phyloP scores from a whole-genome alignment of 2,797 vertebrate genomes.

The Peromyscus nudipes region DNA sequence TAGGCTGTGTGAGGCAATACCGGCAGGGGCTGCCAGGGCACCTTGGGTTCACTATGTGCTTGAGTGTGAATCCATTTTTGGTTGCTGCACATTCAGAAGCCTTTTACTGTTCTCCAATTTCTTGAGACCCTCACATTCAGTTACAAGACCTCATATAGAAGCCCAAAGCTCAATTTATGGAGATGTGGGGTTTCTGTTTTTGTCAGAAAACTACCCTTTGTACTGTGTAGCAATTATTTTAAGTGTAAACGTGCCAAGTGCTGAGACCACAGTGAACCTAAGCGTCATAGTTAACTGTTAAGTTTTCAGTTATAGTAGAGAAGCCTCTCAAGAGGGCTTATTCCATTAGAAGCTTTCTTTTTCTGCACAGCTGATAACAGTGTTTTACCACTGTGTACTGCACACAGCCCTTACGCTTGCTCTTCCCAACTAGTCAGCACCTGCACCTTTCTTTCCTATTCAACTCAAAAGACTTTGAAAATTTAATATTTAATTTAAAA shows the following conservation, averaged over 20 bases:
- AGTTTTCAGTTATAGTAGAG: conserved; percentile 35
- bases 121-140: neutral
- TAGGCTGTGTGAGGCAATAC: neutral
- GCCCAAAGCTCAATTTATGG: neutral
- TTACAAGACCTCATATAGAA: neutral
- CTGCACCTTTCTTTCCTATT: neutral
- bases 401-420: neutral
- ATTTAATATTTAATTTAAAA: neutral
- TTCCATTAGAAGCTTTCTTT: neutral
- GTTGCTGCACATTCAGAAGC: neutral
- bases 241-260: neutral
- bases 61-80: neutral
- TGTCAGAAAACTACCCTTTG: neutral
- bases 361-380: neutral
- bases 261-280: neutral
- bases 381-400: neutral
- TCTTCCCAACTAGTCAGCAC: neutral
- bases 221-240: neutral
- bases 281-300: neutral
- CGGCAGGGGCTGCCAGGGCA: neutral
- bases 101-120: neutral
- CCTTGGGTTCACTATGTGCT: neutral
- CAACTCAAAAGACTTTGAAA: conserved; percentile 46
- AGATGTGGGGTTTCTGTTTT: neutral
- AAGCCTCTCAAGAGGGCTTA: neutral